phyloP scores from a whole-genome alignment of 1,140 invertebrate species.

The Drosophila miranda region DNA sequence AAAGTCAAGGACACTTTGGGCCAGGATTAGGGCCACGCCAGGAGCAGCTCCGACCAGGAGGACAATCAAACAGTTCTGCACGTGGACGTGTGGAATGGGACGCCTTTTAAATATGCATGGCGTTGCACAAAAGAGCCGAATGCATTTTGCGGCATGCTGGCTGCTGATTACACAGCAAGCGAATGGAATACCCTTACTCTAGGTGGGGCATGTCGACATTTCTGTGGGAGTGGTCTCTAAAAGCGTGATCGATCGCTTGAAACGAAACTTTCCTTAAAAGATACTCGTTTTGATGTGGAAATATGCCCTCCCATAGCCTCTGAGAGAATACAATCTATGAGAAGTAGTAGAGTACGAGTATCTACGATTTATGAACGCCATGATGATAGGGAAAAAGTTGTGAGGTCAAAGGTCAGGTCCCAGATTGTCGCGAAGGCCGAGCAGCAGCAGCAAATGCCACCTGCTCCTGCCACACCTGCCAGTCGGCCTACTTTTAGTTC shows the following conservation, averaged over 20 bases:
- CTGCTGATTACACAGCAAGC: slow-evolving; percentile 56
- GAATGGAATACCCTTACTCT: slow-evolving; percentile 38
- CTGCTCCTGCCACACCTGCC: slow-evolving; percentile 29
- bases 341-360: no score
- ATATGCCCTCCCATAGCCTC: no score
- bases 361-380: background rate
- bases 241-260: no score
- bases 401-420: slow-evolving; percentile 52
- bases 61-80: slow-evolving; percentile 63
- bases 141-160: slow-evolving; percentile 56
- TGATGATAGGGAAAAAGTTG: slow-evolving; percentile 5
- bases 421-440: slow-evolving; percentile 42
- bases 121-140: slow-evolving; percentile 52
- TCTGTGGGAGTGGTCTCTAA: no score
- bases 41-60: slow-evolving; percentile 43
- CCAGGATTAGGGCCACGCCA: slow-evolving; percentile 16
- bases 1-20: slow-evolving; percentile 76
- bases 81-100: slow-evolving; percentile 12
- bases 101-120: slow-evolving; percentile 62
- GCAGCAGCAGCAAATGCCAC: slow-evolving; percentile 15
- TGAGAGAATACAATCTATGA: no score
- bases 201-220: background rate
- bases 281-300: no score
- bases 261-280: no score
- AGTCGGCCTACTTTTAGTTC: slow-evolving; percentile 46